phyloP scores from a whole-genome alignment of 2,888 invertebrate genomes.

The Plebejus anna region DNA sequence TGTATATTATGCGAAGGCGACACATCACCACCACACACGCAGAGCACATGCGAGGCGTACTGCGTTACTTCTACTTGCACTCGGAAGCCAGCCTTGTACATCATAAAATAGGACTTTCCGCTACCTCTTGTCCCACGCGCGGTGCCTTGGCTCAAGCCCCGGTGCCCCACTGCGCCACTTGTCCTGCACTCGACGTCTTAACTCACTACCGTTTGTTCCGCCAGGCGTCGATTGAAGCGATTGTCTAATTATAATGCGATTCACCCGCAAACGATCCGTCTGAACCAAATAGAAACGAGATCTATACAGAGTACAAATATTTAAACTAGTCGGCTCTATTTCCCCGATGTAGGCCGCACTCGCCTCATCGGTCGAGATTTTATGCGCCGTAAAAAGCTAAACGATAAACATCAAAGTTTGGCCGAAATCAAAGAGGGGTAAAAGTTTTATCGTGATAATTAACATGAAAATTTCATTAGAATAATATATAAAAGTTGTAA shows the following conservation, averaged over 20 bases:
- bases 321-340: background rate
- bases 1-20: no score
- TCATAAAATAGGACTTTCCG: background rate
- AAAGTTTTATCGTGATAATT: conserved; percentile 9
- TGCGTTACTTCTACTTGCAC: background rate
- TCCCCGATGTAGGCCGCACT: background rate
- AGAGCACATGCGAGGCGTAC: no score
- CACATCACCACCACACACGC: no score
- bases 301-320: background rate
- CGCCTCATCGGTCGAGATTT: background rate
- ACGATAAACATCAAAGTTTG: conserved; percentile 19
- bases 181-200: conserved; percentile 7
- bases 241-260: conserved; percentile 7
- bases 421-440: background rate
- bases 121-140: background rate
- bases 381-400: conserved; percentile 13
- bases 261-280: background rate
- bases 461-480: conserved; percentile 22
- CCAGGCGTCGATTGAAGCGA: background rate
- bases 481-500: conserved; percentile 17
- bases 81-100: background rate
- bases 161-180: conserved; percentile 4
- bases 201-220: background rate
- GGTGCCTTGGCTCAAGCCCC: background rate
- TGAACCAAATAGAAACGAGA: background rate